Percentiles rank a stretch among this genome's conserved stretches.
Evolutionary conservation across 2,113 vertebrate genomes (phyloP).

Genomic region (Mungos mungo): DNA sequence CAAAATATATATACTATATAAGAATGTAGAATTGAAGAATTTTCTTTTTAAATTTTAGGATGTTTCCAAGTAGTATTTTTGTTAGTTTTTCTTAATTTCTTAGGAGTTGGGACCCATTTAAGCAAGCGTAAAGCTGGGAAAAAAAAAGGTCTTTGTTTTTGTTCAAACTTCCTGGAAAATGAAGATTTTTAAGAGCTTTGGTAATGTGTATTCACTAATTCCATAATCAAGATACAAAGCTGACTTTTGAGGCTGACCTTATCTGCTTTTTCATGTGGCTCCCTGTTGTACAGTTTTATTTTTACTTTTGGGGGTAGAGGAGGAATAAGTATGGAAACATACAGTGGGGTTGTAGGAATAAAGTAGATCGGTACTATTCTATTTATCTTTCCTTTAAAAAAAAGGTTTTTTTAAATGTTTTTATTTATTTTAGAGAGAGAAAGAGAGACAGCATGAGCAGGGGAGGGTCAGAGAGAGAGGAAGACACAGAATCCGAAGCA

Average conservation of each 20-base stretch:
- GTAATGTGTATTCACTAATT: not conserved
- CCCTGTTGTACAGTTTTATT: not conserved
- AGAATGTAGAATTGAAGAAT: not conserved
- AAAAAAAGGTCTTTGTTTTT: not conserved
- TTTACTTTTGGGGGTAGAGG: not conserved
- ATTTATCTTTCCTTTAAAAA: not conserved
- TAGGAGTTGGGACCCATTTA: not conserved
- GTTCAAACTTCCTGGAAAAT: not conserved
- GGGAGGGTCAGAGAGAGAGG: too few relatives aligned
- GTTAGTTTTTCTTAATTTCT: not conserved
- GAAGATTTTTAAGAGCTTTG: not conserved
- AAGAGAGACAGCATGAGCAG: too few relatives aligned
- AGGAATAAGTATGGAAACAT: not conserved
- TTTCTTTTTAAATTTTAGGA: not conserved
- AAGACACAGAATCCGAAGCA: too few relatives aligned
- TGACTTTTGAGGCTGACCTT: constrained; percentile 31
- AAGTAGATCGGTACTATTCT: not conserved
- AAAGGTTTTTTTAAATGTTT: too few relatives aligned
- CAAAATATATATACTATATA: not conserved
- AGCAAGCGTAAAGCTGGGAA: not conserved
- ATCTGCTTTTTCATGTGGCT: not conserved
- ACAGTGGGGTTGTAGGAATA: not conserved
- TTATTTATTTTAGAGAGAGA: too few relatives aligned
- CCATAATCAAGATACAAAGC: not conserved
- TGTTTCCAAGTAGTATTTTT: not conserved